phyloP scores from a whole-genome alignment of 2,797 vertebrate genomes.

The Rhynchotus rufescens region DNA sequence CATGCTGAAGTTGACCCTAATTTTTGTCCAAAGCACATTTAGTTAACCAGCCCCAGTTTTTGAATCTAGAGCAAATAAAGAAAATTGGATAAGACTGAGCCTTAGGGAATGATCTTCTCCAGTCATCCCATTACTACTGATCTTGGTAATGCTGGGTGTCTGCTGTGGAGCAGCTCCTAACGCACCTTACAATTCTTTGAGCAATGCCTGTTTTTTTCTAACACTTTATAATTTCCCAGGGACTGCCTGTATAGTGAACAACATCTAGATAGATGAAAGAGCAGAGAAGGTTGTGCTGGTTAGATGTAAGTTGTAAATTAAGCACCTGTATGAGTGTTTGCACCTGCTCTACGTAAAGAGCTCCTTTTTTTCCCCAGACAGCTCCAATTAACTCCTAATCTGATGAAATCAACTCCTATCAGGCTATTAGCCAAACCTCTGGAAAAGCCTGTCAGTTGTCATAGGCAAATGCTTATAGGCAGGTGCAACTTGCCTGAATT shows the following conservation, averaged over 20 bases:
- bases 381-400: neutral
- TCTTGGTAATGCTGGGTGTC: neutral
- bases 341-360: neutral
- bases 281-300: neutral
- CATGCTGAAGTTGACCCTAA: neutral
- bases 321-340: neutral
- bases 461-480: neutral
- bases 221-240: neutral
- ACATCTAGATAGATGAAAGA: neutral
- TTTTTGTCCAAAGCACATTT: neutral
- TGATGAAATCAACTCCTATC: neutral
- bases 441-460: neutral
- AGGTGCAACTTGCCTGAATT: accelerated
- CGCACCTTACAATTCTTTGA: neutral
- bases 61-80: neutral
- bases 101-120: neutral
- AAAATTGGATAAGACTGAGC: neutral
- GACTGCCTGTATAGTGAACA: neutral
- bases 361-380: neutral
- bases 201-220: neutral
- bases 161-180: neutral
- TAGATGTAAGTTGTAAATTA: neutral
- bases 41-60: neutral
- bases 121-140: neutral
- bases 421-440: neutral